These are phyloP conservation scores for Lasioglossum figueresi DNA, from an alignment of 2,888 invertebrate genomes.

Conservation along the genomic window DNA sequence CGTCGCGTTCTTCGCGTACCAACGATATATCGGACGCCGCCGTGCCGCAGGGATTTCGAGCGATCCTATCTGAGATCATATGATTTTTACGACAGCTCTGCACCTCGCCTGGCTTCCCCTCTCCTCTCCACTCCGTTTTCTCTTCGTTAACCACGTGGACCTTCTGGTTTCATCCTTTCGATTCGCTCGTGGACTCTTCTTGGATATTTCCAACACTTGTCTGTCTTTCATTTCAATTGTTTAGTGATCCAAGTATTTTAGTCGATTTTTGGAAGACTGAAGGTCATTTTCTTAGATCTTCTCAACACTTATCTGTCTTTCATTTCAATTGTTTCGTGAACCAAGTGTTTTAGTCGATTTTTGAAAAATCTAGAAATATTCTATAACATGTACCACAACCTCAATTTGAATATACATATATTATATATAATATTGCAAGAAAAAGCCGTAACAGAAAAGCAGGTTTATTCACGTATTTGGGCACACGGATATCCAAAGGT, in stretches of 20 bases:
- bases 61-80: slow-evolving; percentile 58
- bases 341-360: background rate
- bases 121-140: background rate
- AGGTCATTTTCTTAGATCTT: too few relatives aligned
- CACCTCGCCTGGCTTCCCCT: slow-evolving; percentile 37
- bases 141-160: background rate
- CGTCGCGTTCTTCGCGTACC: slow-evolving; percentile 67
- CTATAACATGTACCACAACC: too few relatives aligned
- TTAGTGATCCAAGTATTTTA: too few relatives aligned
- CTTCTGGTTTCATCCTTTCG: background rate
- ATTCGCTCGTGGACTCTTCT: background rate
- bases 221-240: too few relatives aligned
- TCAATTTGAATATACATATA: too few relatives aligned
- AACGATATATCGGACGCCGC: slow-evolving; percentile 47
- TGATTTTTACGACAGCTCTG: slow-evolving; percentile 47
- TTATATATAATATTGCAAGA: too few relatives aligned
- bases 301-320: background rate
- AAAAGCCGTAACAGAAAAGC: too few relatives aligned
- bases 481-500: too few relatives aligned
- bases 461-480: too few relatives aligned
- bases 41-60: slow-evolving; percentile 22
- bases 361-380: background rate
- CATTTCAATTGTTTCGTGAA: background rate
- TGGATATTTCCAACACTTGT: too few relatives aligned
- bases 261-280: too few relatives aligned